Evolutionary conservation across 2,888 invertebrate genomes (phyloP).

Genomic region (Heliconius cydno): DNA sequence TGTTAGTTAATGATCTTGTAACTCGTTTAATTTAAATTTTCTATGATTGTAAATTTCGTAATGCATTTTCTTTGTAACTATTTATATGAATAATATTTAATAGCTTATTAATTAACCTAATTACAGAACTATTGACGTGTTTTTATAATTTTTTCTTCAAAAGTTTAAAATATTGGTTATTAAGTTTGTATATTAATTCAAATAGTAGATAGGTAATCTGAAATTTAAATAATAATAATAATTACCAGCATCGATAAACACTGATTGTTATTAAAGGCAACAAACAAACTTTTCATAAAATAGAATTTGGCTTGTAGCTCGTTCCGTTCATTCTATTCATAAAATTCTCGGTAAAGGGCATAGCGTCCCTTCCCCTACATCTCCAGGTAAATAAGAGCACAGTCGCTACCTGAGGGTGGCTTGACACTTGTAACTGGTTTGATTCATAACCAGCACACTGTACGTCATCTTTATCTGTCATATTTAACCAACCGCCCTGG

Average conservation of each 20-base stretch:
- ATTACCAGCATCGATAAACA: background rate
- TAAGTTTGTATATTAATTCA: too few species aligned
- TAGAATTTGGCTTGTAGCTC: slow-evolving; percentile 33
- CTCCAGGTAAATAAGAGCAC: slow-evolving; percentile 70
- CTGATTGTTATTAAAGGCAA: background rate
- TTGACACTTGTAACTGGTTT: slow-evolving; percentile 57
- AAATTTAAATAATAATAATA: too few species aligned
- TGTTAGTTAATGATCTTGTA: slow-evolving; percentile 21
- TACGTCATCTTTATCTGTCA: slow-evolving; percentile 53
- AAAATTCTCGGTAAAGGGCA: slow-evolving; percentile 68
- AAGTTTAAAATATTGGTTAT: too few species aligned
- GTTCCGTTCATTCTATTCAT: slow-evolving; percentile 71
- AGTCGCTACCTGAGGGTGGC: slow-evolving; percentile 72
- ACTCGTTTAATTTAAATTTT: slow-evolving; percentile 7
- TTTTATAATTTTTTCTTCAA: too few species aligned
- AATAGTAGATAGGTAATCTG: too few species aligned
- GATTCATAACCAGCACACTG: slow-evolving; percentile 54
- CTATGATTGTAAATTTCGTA: slow-evolving; percentile 1
- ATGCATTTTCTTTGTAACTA: slow-evolving; percentile 17
- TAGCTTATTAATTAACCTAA: slow-evolving; percentile 7
- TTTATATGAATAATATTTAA: slow-evolving; percentile 2
- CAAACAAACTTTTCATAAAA: slow-evolving; percentile 27
- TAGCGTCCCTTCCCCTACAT: slow-evolving; percentile 67
- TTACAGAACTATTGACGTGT: too few species aligned
- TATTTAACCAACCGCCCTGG: slow-evolving; percentile 52